Evolutionary conservation across 2,797 vertebrate species (phyloP).

Genomic region (Sebastes melanostomus): DNA sequence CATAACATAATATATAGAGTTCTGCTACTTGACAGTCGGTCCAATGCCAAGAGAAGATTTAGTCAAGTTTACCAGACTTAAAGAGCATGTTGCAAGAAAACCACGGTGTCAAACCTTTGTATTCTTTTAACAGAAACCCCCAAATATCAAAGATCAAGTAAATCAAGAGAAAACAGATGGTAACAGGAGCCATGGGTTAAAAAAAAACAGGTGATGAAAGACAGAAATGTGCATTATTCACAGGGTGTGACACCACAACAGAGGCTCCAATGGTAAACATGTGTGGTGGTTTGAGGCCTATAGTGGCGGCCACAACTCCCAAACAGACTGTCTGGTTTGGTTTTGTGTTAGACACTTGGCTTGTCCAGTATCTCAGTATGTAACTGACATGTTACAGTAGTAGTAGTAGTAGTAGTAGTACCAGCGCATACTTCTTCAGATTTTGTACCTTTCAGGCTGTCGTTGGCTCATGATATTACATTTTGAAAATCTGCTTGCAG

Average conservation of each 20-base stretch:
- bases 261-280: slow-evolving; percentile 65
- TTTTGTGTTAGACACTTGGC: not conserved
- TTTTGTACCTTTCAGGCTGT: not conserved
- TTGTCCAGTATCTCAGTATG: not conserved
- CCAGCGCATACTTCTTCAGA: not conserved
- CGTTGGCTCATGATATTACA: not conserved
- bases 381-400: not conserved
- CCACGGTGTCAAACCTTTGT: not conserved
- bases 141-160: slow-evolving; percentile 31
- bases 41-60: slow-evolving; percentile 18
- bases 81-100: slow-evolving; percentile 1
- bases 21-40: slow-evolving; percentile 13
- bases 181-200: slow-evolving; percentile 17
- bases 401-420: not conserved
- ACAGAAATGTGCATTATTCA: slow-evolving; percentile 57
- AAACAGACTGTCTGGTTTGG: slow-evolving; percentile 21
- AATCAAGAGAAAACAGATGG: slow-evolving; percentile 40
- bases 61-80: not conserved
- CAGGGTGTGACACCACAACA: slow-evolving; percentile 70
- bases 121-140: not conserved
- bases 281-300: slow-evolving; percentile 58
- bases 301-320: not conserved
- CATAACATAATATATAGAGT: not conserved
- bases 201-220: slow-evolving; percentile 53
- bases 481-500: not conserved